Evolutionary conservation across 2,113 vertebrate genomes (phyloP).

Genomic region (Hydrolagus affinis): DNA sequence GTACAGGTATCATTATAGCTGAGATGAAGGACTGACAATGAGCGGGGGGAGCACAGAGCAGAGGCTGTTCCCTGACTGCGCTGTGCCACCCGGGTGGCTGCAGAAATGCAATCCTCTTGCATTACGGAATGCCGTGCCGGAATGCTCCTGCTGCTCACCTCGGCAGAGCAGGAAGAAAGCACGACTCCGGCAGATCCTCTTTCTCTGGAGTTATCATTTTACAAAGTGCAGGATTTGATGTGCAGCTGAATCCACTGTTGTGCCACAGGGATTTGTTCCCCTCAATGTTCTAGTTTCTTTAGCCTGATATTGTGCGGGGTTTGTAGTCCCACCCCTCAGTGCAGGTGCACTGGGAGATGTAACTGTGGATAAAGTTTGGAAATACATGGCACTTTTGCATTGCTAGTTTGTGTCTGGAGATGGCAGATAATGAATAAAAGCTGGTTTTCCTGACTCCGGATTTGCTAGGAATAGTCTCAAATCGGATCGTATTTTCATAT

Average conservation of each 20-base stretch:
- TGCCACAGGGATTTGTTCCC: constrained; percentile 14
- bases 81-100: background rate
- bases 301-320: background rate
- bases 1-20: background rate
- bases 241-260: background rate
- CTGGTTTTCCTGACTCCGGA: no score
- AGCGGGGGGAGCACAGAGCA: background rate
- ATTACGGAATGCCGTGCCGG: background rate
- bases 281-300: constrained; percentile 4
- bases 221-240: background rate
- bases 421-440: no score
- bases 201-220: background rate
- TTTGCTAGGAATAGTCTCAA: no score
- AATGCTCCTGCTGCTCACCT: constrained; percentile 6
- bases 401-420: no score
- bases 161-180: background rate
- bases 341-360: background rate
- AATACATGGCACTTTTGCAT: no score
- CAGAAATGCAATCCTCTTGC: background rate
- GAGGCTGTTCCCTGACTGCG: background rate
- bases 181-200: background rate
- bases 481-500: no score
- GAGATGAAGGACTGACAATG: background rate
- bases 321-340: background rate
- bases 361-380: no score